phyloP scores from a whole-genome alignment of 2,113 vertebrate species.

The Psophia crepitans region DNA sequence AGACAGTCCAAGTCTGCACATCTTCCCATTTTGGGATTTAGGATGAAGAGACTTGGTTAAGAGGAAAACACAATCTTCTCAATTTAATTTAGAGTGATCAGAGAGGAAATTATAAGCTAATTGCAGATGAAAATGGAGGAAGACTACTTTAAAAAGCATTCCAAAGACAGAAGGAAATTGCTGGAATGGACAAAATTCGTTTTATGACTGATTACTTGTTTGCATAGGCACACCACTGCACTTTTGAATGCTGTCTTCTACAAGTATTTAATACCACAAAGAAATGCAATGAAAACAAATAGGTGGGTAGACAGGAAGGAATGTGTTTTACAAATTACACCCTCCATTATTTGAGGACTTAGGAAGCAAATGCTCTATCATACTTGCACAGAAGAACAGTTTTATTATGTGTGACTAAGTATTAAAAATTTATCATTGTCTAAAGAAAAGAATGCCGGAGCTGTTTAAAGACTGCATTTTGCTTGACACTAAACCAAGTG shows the following conservation, averaged over 20 bases:
- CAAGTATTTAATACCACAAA: neutral
- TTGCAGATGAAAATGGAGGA: neutral
- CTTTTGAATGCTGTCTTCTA: neutral
- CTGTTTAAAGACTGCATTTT: neutral
- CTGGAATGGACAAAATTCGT: neutral
- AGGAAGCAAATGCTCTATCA: neutral
- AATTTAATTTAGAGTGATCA: neutral
- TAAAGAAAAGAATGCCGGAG: neutral
- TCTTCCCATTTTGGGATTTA: neutral
- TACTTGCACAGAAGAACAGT: neutral
- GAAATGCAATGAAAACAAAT: conserved; percentile 9
- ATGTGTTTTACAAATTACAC: neutral
- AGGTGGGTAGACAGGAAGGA: neutral
- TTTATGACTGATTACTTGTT: conserved; percentile 1
- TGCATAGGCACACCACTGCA: neutral
- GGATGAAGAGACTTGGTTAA: neutral
- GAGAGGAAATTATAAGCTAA: neutral
- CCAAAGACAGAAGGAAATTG: neutral
- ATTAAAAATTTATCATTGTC: neutral
- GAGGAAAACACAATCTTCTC: neutral
- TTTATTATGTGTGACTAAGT: neutral
- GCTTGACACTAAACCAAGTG: neutral
- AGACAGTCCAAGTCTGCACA: neutral
- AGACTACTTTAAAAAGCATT: neutral
- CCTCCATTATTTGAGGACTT: neutral